These are phyloP conservation scores for Picathartes gymnocephalus DNA, from an alignment of 2,113 vertebrate species.

Conservation along the genomic window DNA sequence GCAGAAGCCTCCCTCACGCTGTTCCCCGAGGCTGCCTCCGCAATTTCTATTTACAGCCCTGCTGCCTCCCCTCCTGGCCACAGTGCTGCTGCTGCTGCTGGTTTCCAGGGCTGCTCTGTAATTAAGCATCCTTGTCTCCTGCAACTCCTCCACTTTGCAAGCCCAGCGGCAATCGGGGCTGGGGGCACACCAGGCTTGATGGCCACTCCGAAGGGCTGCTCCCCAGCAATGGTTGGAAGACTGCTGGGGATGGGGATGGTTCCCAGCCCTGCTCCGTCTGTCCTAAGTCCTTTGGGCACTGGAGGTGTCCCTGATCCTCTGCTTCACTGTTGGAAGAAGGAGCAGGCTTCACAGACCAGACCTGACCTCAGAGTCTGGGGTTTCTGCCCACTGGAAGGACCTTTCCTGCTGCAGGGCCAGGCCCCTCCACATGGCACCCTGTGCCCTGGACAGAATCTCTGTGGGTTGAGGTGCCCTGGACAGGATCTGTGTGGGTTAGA, in stretches of 20 bases:
- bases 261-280: neutral
- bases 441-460: neutral
- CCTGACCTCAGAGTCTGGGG: neutral
- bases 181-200: neutral
- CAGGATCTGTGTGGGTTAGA: neutral
- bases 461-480: neutral
- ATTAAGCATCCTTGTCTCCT: slow-evolving; percentile 54
- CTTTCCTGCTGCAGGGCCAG: neutral
- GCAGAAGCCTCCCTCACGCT: slow-evolving; percentile 21
- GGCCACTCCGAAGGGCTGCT: rapidly evolving
- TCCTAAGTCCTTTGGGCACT: rapidly evolving
- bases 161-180: neutral
- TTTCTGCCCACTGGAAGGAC: neutral
- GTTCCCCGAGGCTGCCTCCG: slow-evolving; percentile 48
- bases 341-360: neutral
- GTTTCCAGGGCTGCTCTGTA: slow-evolving; percentile 60
- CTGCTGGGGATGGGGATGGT: neutral
- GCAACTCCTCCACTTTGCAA: neutral
- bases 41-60: slow-evolving; percentile 69
- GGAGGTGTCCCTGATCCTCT: neutral
- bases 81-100: slow-evolving; percentile 42
- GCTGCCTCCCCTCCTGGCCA: slow-evolving; percentile 60
- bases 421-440: neutral
- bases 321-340: neutral
- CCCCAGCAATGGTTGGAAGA: neutral